Base-by-base conservation (phyloP, 2,797 vertebrate species). In the Gadopsis bispinosus region DNA sequence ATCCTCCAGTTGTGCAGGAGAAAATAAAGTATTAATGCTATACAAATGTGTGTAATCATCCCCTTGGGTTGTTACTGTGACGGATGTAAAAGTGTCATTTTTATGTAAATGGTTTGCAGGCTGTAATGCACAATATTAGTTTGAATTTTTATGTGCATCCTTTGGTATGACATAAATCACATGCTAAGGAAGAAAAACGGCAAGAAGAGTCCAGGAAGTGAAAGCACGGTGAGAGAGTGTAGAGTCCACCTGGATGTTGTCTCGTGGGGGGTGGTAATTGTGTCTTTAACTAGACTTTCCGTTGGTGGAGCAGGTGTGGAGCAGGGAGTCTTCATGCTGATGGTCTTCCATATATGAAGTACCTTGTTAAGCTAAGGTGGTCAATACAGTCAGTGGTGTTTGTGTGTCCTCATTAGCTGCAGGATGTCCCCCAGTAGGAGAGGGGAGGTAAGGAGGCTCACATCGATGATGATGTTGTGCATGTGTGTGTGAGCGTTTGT, bases 391-490 rank as follows among this genome's bases (percentile, higher is more conserved):
- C 80, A 37, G 83, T 89, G 65, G 74, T 90, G 92, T 93, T 92
- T 93, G 91, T 91, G 90, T 93, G 92, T 94, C 93, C 94, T 95
- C 94, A 95, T 95, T 95, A 95, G 89, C 90, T 89, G 80, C 91
- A 92, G 94, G 94, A 96, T 93, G 93, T 94, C 92, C 91, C 94
- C 91, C 91, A 86, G 93, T 93, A 91, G 90, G 93, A 93, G 90
- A 91, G 80, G 90, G 90, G 89, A 94, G 93, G 90, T 89, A 87
- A 90, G 83, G 91, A 91, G 87, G 90, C 90, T 86, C 91, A 94
- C 92, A 93, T 95, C 91, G 86, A 94, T 95, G 93, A 95, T 93
- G 85, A 87, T 87, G 60, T 74, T 85, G 86, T 81, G 84, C 63
- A n/a, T 81, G 81, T 83, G 88, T 83, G 86, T 77, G 82, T 77